These are phyloP conservation scores for Spisula subtruncata DNA, from an alignment of 2,888 invertebrate species.

Conservation along the genomic window DNA sequence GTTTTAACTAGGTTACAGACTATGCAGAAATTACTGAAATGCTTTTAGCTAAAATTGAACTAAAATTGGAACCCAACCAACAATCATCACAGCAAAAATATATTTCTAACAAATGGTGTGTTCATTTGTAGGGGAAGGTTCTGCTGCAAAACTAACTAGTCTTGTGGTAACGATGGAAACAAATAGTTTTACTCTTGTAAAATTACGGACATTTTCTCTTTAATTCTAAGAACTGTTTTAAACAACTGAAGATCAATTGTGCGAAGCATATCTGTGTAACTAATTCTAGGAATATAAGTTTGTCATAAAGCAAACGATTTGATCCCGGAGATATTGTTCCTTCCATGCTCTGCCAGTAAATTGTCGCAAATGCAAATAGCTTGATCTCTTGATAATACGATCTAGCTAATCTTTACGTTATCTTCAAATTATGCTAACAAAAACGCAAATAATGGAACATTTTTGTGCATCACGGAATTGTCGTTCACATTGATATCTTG, in stretches of 20 bases:
- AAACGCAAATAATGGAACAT: neutral
- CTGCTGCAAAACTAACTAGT: too few relatives aligned
- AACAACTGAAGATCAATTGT: neutral
- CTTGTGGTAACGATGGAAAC: too few relatives aligned
- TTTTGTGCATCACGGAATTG: neutral
- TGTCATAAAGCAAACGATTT: neutral
- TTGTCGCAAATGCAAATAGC: conserved; percentile 24
- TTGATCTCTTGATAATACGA: conserved; percentile 29
- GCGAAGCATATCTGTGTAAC: neutral
- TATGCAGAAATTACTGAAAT: too few relatives aligned
- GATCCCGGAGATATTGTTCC: neutral
- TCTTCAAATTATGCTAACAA: neutral
- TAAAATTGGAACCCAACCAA: too few relatives aligned
- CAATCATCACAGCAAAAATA: too few relatives aligned
- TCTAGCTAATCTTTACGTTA: neutral
- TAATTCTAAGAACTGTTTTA: neutral
- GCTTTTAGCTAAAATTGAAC: too few relatives aligned
- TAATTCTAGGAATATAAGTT: neutral
- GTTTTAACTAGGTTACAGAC: too few relatives aligned
- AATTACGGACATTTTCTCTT: neutral
- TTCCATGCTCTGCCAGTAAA: neutral
- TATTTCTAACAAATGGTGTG: too few relatives aligned
- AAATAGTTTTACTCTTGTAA: too few relatives aligned
- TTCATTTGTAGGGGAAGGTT: too few relatives aligned
- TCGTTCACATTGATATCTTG: neutral